phyloP scores from a whole-genome alignment of 1,140 invertebrate genomes.

The Lepidurus couesii region DNA sequence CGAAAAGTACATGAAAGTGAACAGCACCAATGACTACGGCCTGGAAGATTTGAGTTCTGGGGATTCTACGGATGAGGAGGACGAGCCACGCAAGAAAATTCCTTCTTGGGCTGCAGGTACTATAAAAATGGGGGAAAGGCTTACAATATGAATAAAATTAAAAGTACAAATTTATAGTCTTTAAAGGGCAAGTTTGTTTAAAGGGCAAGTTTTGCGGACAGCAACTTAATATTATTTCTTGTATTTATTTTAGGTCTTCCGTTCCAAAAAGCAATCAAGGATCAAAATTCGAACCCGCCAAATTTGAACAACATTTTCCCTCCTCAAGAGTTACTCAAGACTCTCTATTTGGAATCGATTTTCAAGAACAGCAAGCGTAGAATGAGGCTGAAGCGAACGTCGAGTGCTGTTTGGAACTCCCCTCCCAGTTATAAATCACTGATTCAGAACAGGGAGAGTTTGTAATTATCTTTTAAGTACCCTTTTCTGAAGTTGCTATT shows the following conservation, averaged over 20 bases:
- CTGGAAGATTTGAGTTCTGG: conserved; percentile 39
- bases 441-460: background rate
- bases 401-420: conserved; percentile 34
- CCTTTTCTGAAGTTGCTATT: no score
- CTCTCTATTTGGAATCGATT: conserved; percentile 4
- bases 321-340: conserved; percentile 23
- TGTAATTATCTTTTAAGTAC: background rate
- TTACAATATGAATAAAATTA: background rate
- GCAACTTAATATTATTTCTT: background rate
- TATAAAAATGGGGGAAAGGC: background rate
- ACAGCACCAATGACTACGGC: conserved; percentile 38
- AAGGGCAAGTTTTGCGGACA: background rate
- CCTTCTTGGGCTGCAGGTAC: conserved; percentile 38
- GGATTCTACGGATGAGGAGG: conserved; percentile 39
- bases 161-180: background rate
- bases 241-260: conserved; percentile 9
- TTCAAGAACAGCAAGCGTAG: background rate
- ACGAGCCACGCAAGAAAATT: conserved; percentile 37
- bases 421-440: conserved; percentile 26
- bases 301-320: conserved; percentile 30
- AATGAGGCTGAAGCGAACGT: conserved; percentile 30
- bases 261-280: background rate
- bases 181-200: no score
- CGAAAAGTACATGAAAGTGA: conserved; percentile 5
- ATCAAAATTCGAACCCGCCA: conserved; percentile 19